Conservation (phyloP, 2,888 invertebrate species). For the Hipparchia sbordonii region DNA sequence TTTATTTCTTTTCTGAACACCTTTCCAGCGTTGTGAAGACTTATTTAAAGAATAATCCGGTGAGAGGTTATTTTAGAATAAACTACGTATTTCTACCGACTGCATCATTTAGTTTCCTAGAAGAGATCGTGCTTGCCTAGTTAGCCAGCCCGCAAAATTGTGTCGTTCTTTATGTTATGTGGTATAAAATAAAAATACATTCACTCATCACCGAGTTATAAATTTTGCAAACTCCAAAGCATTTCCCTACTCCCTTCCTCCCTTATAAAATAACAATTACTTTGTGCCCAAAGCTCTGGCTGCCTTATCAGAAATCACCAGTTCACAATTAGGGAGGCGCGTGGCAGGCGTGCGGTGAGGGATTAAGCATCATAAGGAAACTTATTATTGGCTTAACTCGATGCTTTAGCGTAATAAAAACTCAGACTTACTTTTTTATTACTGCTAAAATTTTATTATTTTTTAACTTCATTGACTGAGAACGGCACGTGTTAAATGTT, state of each 20-base stretch:
- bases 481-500: too few relatives aligned
- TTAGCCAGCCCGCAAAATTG: too few relatives aligned
- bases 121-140: too few relatives aligned
- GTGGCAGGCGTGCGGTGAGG: slow-evolving; percentile 9
- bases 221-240: too few relatives aligned
- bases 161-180: too few relatives aligned
- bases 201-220: neutral
- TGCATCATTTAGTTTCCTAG: too few relatives aligned
- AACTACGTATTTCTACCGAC: too few relatives aligned
- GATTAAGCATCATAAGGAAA: slow-evolving; percentile 16
- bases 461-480: neutral
- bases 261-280: slow-evolving; percentile 11
- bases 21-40: too few relatives aligned
- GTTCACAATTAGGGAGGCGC: slow-evolving; percentile 5
- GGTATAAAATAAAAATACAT: too few relatives aligned
- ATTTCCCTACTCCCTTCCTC: neutral
- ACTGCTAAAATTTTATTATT: neutral
- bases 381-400: slow-evolving; percentile 9
- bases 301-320: slow-evolving; percentile 10
- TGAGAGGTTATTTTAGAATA: too few relatives aligned
- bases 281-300: neutral
- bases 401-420: neutral
- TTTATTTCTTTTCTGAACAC: too few relatives aligned
- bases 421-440: neutral
- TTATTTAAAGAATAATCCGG: too few relatives aligned